phyloP scores from a whole-genome alignment of 2,888 invertebrate species.

The Latheticus oryzae region DNA sequence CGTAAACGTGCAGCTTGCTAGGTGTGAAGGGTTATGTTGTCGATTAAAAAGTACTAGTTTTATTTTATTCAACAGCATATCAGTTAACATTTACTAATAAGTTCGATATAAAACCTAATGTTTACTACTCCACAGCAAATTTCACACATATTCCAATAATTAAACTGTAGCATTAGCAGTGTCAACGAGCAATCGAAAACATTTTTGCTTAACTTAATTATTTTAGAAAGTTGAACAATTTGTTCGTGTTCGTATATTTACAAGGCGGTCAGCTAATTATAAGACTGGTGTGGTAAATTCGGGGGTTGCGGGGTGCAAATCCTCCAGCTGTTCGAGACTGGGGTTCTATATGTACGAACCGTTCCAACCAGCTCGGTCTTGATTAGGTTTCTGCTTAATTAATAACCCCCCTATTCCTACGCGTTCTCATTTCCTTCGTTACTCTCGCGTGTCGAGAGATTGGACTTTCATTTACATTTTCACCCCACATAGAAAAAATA shows the following conservation, averaged over 20 bases:
- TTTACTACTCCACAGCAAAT: no score
- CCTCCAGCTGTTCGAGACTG: constrained; percentile 51
- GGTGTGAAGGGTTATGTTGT: constrained; percentile 46
- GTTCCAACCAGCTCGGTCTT: constrained; percentile 59
- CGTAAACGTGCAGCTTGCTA: constrained; percentile 38
- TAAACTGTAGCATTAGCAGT: constrained; percentile 21
- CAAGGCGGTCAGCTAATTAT: constrained; percentile 46
- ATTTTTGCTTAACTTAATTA: constrained; percentile 43
- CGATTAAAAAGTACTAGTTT: constrained; percentile 48
- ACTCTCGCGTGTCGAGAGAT: constrained; percentile 62
- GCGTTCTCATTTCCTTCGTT: constrained; percentile 60
- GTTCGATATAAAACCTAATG: no score
- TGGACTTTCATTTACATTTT: constrained; percentile 61
- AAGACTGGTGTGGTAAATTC: constrained; percentile 40
- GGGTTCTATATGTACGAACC: constrained; percentile 52
- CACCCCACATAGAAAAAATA: constrained; percentile 45
- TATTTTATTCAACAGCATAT: no score
- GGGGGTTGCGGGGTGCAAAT: constrained; percentile 28
- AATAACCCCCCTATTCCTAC: constrained; percentile 66
- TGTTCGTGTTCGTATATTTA: constrained; percentile 40
- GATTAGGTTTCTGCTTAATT: constrained; percentile 72
- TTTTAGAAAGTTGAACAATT: constrained; percentile 41
- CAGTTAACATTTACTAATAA: no score
- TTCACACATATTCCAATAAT: no score
- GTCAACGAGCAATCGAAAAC: constrained; percentile 36